Evolutionary conservation across 2,797 vertebrate genomes (phyloP), one percentile per base, ranked within the genome.

Genomic region (Smutsia temminckii): DNA sequence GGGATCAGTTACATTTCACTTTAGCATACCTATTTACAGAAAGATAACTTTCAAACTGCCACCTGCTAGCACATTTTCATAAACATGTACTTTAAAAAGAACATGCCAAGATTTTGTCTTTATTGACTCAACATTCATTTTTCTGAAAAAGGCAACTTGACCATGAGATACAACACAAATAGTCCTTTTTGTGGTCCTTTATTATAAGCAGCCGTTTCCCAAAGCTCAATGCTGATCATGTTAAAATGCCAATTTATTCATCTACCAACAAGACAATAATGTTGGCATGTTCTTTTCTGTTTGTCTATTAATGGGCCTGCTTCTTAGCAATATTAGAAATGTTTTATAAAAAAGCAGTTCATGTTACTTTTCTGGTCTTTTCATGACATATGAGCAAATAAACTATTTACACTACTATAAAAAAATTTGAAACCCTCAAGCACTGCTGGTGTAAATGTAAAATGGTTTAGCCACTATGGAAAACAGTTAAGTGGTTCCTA

Each of bases 351-450:
- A 77, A 97, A 98, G 98, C 98, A 97, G 97, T 98, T 98, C 99
- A 98, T 98, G 98, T 98, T 99, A 99, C 98, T 98, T 98, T 98
- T 98, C 98, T 98, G 99, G 98, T 99, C 99, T 99, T 98, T 99
- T 98, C 98, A 99, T 97, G 98, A 98, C 98, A 98, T 99, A 98
- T 98, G 98, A 99, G 98, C 98, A 98, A 99, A 99, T 99, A 99
- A 99, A 99, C 98, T 99, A 99, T 99, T 99, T 99, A 99, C 99
- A 99, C 98, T 98, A 99, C 98, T 98, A 98, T 3, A 37, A 37
- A 37, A 37, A 37, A 37, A 37, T n/a, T 12, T 12, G 34, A 32
- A 72, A 89, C 14, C n/a, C 18, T 78, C 20, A 25, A 27, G 21
- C 40, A 55, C 27, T 53, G 21, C 32, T 42, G 37, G 6, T 64